Base-by-base conservation (phyloP, 2,113 vertebrate species). In the Oreotrochilus melanogaster region DNA sequence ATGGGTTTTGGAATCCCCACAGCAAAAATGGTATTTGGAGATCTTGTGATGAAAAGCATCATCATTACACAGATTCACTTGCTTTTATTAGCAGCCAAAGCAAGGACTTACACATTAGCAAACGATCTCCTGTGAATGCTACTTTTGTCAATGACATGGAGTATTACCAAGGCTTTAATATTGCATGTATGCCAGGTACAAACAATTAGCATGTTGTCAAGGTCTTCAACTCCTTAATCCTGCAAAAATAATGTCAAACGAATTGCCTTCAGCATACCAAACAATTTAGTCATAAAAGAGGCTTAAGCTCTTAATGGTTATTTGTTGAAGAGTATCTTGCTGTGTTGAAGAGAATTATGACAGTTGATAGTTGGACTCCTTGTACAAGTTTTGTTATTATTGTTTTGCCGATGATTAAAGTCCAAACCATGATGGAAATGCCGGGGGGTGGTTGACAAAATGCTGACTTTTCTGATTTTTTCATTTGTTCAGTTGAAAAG, bases 361-460 rank as follows among this genome's bases (percentile, higher is more conserved):
- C 70, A 67, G 89, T 33, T 82, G 79, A 92, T 92, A 42, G 56
- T 48, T 95, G 86, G 73, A 79, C 78, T 93, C 79, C 78, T 79
- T 67, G 33, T 88, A 87, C 25, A 18, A 66, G 78, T 91, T 97
- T 96, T 96, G 93, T 86, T 95, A 87, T 50, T 96, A 89, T n/a
- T 92, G 74, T 96, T 97, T 96, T 97, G 88, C 60, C 66, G 84
- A 90, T 85, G 85, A 96, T 92, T 94, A 74, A 93, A 91, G 92
- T 78, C 80, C 85, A 86, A 86, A 28, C 25, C 21, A 4, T 82
- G 93, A 95, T 92, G 73, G 60, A 94, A 95, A 64, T 84, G n/a
- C 19, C 2, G 0, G 37, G 50, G 56, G 74, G 39, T 53, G 82
- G 90, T 57, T 65, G 51, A 92, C 65, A 48, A 48, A 48, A 48